phyloP scores from a whole-genome alignment of 1,140 invertebrate species.

The Drosophila tristis region DNA sequence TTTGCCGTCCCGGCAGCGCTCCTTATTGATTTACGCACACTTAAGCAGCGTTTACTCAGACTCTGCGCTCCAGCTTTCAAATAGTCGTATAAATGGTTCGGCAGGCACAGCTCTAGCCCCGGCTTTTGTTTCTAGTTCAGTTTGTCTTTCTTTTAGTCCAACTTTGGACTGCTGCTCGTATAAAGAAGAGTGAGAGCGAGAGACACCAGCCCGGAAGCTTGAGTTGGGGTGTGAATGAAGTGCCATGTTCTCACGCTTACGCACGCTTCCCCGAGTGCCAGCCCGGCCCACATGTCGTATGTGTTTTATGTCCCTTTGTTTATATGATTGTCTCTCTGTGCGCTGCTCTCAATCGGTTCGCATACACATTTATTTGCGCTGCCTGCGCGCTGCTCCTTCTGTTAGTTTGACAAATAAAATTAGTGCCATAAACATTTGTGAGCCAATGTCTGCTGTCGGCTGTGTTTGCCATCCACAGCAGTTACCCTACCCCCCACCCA shows the following conservation, averaged over 20 bases:
- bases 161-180: conserved; percentile 29
- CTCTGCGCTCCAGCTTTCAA: conserved; percentile 35
- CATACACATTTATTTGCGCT: conserved; percentile 71
- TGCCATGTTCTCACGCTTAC: conserved; percentile 74
- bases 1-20: conserved; percentile 10
- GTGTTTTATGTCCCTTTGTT: conserved; percentile 66
- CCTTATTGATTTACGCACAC: conserved; percentile 76
- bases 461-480: conserved; percentile 6
- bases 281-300: conserved; percentile 61
- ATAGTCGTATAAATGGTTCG: conserved; percentile 64
- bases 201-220: too few relatives aligned
- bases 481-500: too few relatives aligned
- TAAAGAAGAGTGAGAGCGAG: too few relatives aligned
- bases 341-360: conserved; percentile 48
- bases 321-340: conserved; percentile 45
- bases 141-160: conserved; percentile 42
- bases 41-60: conserved; percentile 70
- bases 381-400: conserved; percentile 49
- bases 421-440: conserved; percentile 77
- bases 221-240: conserved; percentile 61
- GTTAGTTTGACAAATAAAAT: conserved; percentile 78
- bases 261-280: conserved; percentile 52
- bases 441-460: conserved; percentile 33
- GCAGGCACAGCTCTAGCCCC: conserved; percentile 52
- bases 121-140: conserved; percentile 37